A percentile compares a stretch with the other conserved stretches of the same genome.
phyloP scores from a whole-genome alignment of 2,888 invertebrate genomes.

The Macaria liturata region DNA sequence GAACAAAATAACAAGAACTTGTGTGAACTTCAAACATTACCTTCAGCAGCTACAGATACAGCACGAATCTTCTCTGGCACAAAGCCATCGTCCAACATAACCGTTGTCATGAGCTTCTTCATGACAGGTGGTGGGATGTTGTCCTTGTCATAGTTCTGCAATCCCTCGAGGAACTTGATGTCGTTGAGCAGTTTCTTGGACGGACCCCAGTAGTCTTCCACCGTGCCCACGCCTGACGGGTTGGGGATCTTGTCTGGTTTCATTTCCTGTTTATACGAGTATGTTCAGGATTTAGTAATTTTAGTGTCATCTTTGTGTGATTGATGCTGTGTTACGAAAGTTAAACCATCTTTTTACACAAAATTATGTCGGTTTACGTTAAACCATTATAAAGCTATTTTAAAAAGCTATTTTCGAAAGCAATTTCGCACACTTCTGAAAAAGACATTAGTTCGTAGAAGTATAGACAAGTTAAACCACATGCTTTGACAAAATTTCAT shows the following conservation, averaged over 20 bases:
- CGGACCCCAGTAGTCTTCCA: constrained; percentile 97
- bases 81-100: constrained; percentile 92
- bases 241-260: constrained; percentile 95
- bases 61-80: constrained; percentile 95
- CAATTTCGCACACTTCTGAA: too few relatives aligned
- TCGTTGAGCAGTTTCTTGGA: constrained; percentile 95
- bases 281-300: too few relatives aligned
- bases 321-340: too few relatives aligned
- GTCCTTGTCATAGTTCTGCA: constrained; percentile 96
- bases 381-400: too few relatives aligned
- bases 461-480: not conserved
- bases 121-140: constrained; percentile 93
- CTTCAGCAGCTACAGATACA: constrained; percentile 95
- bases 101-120: constrained; percentile 91
- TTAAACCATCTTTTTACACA: too few relatives aligned
- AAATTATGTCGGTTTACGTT: too few relatives aligned
- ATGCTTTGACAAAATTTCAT: too few relatives aligned
- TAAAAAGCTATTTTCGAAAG: too few relatives aligned
- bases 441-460: not conserved
- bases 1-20: too few relatives aligned
- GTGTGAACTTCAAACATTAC: constrained; percentile 51
- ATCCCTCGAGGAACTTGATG: constrained; percentile 94
- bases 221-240: constrained; percentile 91
- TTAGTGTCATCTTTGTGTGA: too few relatives aligned
- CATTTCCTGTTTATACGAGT: constrained; percentile 78